phyloP scores from a whole-genome alignment of 2,797 vertebrate genomes.

The Sebastes itinus region DNA sequence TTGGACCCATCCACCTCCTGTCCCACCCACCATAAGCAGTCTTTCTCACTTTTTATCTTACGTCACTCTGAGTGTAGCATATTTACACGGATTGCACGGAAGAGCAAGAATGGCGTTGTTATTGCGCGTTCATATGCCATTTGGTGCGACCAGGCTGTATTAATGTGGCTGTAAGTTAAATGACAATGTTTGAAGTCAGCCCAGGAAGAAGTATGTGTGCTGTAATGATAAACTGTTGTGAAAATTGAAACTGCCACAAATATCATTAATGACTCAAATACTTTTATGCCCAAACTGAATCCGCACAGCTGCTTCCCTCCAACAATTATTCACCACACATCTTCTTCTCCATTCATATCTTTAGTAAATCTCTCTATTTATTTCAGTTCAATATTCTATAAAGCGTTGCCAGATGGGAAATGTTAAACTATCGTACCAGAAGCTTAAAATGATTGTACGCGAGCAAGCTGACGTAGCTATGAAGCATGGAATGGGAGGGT shows the following conservation, averaged over 20 bases:
- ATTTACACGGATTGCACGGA: too few relatives aligned
- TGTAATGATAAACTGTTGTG: not conserved
- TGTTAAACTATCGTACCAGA: too few relatives aligned
- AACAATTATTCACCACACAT: not conserved
- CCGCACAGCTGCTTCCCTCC: not conserved
- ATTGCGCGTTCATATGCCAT: too few relatives aligned
- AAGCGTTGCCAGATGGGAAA: too few relatives aligned
- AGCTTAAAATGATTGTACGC: too few relatives aligned
- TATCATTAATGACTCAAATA: not conserved
- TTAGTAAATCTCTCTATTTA: not conserved
- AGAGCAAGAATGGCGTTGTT: too few relatives aligned
- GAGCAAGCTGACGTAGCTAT: too few relatives aligned
- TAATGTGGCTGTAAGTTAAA: not conserved
- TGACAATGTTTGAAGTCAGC: not conserved
- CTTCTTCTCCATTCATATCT: too few relatives aligned
- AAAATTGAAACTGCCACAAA: not conserved
- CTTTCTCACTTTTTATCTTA: rapidly evolving
- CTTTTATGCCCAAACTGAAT: not conserved
- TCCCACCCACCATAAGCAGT: too few relatives aligned
- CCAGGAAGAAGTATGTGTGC: not conserved
- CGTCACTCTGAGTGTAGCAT: too few relatives aligned
- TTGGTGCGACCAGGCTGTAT: not conserved
- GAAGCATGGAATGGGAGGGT: too few relatives aligned
- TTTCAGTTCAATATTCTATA: not conserved
- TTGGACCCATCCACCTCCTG: too few relatives aligned